Percentiles rank a stretch among this genome's conserved stretches.
These are phyloP conservation scores for Tachycineta bicolor DNA, from an alignment of 2,113 vertebrate species.

Conservation along the genomic window DNA sequence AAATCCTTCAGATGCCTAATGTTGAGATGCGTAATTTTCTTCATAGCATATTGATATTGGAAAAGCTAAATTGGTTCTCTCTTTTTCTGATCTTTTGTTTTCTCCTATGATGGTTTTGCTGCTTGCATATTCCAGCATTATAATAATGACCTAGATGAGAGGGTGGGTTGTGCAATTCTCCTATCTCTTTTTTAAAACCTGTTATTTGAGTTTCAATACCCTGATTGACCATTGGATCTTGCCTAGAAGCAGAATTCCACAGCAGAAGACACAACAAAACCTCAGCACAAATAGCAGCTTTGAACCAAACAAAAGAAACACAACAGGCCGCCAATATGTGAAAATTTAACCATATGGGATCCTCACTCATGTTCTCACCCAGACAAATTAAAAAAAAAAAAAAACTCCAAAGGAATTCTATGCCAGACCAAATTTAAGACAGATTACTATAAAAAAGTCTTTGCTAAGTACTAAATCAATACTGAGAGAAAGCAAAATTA, in stretches of 20 bases:
- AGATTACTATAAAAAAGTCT: neutral
- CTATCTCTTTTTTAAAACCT: neutral
- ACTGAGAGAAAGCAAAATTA: constrained; percentile 1
- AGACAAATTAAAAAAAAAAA: neutral
- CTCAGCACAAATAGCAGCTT: neutral
- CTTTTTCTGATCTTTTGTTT: neutral
- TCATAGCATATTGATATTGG: neutral
- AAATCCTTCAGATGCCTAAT: neutral
- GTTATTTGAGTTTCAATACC: neutral
- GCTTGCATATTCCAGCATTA: neutral
- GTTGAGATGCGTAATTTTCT: neutral
- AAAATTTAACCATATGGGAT: neutral
- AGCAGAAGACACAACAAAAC: neutral
- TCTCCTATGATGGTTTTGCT: neutral
- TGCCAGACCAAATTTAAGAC: neutral
- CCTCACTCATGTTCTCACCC: neutral
- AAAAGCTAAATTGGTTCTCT: neutral
- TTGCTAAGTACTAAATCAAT: constrained; percentile 1
- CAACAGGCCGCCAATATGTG: neutral
- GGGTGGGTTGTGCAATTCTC: neutral
- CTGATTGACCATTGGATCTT: neutral
- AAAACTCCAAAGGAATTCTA: neutral
- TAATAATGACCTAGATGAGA: neutral
- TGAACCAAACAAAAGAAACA: neutral
- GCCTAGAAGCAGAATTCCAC: neutral